These are phyloP conservation scores for Dufourea novaeangliae DNA, from an alignment of 1,140 invertebrate genomes.

Conservation along the genomic window DNA sequence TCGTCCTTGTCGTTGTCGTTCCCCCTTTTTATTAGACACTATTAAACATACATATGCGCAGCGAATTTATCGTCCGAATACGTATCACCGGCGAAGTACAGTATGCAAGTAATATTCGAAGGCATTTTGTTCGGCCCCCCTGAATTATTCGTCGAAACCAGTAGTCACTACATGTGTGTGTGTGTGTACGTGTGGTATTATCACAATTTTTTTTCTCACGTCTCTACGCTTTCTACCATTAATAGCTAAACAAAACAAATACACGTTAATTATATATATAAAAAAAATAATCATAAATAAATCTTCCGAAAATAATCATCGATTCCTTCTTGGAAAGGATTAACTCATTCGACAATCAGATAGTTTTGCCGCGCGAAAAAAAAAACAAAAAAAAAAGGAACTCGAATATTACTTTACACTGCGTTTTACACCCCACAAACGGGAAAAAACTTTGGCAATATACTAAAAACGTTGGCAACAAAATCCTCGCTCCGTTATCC, in stretches of 20 bases:
- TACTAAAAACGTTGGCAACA: constrained; percentile 75
- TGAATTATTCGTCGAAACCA: constrained; percentile 28
- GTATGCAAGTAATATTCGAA: constrained; percentile 57
- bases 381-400: constrained; percentile 35
- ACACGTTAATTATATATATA: constrained; percentile 19
- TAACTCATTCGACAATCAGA: background rate
- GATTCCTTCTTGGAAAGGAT: constrained; percentile 5
- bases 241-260: constrained; percentile 9
- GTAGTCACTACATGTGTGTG: constrained; percentile 5
- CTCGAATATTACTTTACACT: constrained; percentile 65
- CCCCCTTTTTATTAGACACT: constrained; percentile 4
- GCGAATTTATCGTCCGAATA: constrained; percentile 54
- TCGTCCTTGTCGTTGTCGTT: background rate
- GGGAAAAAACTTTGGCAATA: constrained; percentile 75
- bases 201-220: constrained; percentile 28
- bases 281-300: constrained; percentile 21
- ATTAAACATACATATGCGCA: constrained; percentile 8
- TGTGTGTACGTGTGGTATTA: no score
- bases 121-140: constrained; percentile 32
- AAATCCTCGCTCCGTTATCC: constrained; percentile 58
- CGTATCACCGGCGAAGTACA: constrained; percentile 53
- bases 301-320: constrained; percentile 4
- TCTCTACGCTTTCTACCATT: background rate
- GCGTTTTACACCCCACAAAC: constrained; percentile 63
- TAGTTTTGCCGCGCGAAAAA: constrained; percentile 17